These are phyloP conservation scores for Drosophila sechellia DNA, from an alignment of 1,140 invertebrate species.

Conservation along the genomic window DNA sequence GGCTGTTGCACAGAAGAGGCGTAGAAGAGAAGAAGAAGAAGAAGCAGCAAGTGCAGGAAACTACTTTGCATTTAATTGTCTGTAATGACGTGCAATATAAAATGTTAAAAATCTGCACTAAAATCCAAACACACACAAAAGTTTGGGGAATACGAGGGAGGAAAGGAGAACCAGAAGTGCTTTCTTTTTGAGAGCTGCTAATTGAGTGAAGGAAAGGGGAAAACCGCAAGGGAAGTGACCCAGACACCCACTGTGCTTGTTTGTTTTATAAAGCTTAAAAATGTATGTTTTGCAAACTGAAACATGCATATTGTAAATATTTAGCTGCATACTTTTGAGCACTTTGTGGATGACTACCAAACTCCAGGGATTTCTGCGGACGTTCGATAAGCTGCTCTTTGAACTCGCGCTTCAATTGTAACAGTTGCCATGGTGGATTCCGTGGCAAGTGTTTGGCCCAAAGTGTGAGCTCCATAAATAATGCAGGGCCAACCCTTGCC, in stretches of 20 bases:
- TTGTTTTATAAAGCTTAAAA: not conserved
- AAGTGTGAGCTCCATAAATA: conserved; percentile 53
- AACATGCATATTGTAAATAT: not conserved
- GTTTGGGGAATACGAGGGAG: not conserved
- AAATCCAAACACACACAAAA: conserved; percentile 56
- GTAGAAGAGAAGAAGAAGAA: conserved; percentile 24
- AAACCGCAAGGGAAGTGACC: conserved; percentile 11
- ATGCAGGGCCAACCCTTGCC: conserved; percentile 32
- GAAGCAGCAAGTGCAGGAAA: conserved; percentile 81
- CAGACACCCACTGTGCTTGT: conserved; percentile 3
- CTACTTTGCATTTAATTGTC: conserved; percentile 85
- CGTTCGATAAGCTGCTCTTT: not conserved
- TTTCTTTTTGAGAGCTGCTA: conserved; percentile 41
- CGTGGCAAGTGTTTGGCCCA: conserved; percentile 29
- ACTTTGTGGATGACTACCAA: not conserved
- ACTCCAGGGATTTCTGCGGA: not conserved
- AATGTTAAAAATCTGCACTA: conserved; percentile 81
- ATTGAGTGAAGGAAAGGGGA: conserved; percentile 42
- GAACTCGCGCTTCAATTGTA: not conserved
- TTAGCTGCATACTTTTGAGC: not conserved
- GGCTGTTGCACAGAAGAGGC: conserved; percentile 13
- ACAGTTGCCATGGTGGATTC: conserved; percentile 47
- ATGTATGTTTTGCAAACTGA: not conserved
- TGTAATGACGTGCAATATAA: conserved; percentile 85
- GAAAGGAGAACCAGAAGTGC: conserved; percentile 21